A percentile compares a stretch with the other conserved stretches of the same genome.
Conservation (phyloP, 2,797 vertebrate species). For the Fundulus diaphanus region DNA sequence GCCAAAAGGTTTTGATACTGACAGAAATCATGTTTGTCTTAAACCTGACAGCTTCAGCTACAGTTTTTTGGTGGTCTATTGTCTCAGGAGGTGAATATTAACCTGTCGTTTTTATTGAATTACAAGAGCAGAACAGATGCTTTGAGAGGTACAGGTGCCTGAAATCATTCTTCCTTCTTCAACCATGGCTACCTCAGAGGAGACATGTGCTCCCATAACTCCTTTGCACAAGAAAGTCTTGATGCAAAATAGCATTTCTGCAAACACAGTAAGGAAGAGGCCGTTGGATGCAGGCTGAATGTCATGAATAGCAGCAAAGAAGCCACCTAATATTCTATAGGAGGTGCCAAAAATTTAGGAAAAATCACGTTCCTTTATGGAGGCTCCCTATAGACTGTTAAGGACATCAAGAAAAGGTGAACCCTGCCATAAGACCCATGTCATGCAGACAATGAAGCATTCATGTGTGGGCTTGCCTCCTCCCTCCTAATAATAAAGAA, state of each 20-base stretch:
- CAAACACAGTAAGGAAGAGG: background rate
- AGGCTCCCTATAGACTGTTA: background rate
- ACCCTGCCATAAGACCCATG: background rate
- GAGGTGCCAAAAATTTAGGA: background rate
- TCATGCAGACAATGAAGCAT: background rate
- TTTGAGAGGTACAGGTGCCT: background rate
- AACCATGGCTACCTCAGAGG: no score
- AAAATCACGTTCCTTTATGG: background rate
- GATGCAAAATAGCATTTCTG: background rate
- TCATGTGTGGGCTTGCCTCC: background rate
- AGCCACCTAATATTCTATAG: background rate
- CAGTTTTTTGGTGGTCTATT: background rate
- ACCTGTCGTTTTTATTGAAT: background rate
- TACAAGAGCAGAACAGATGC: background rate
- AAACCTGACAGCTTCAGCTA: background rate
- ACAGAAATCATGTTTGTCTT: background rate
- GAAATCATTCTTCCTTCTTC: background rate
- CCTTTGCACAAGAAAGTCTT: background rate
- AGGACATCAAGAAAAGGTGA: background rate
- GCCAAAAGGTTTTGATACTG: constrained; percentile 6
- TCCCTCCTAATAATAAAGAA: background rate
- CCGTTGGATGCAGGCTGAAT: background rate
- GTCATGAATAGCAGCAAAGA: background rate
- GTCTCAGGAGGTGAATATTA: background rate
- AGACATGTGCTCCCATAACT: background rate